These are phyloP conservation scores for Psittacula cyanocephala DNA, from an alignment of 2,113 vertebrate species.

Conservation along the genomic window DNA sequence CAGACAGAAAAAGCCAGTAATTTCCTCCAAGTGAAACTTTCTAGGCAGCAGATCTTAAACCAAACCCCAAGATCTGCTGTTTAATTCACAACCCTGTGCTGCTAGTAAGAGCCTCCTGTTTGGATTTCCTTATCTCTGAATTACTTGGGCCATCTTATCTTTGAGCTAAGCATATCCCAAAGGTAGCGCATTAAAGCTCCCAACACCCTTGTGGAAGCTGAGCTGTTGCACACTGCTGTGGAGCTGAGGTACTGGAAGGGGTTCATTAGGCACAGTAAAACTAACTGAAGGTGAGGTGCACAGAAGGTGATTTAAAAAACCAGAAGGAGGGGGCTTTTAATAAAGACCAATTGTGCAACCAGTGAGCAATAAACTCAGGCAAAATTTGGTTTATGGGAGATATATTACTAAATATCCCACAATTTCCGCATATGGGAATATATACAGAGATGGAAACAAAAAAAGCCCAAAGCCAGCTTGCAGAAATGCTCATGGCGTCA, in stretches of 20 bases:
- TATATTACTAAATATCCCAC: slow-evolving; percentile 25
- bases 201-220: slow-evolving; percentile 5
- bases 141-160: slow-evolving; percentile 38
- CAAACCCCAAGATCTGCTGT: neutral
- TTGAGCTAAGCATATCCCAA: slow-evolving; percentile 7
- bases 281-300: neutral
- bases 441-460: neutral
- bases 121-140: slow-evolving; percentile 36
- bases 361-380: slow-evolving; percentile 15
- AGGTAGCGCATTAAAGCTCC: slow-evolving; percentile 2
- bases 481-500: slow-evolving; percentile 8
- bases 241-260: neutral
- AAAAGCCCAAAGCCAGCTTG: neutral
- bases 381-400: slow-evolving; percentile 17
- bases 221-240: neutral
- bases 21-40: neutral
- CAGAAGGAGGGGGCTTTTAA: neutral
- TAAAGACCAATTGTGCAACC: slow-evolving; percentile 13
- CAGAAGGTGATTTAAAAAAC: neutral
- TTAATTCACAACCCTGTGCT: neutral
- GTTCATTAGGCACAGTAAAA: slow-evolving; percentile 12
- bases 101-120: neutral
- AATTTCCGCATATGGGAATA: slow-evolving; percentile 6
- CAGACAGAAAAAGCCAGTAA: neutral
- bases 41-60: neutral